Base-by-base conservation (phyloP, 2,113 vertebrate species). In the Onychostruthus taczanowskii region DNA sequence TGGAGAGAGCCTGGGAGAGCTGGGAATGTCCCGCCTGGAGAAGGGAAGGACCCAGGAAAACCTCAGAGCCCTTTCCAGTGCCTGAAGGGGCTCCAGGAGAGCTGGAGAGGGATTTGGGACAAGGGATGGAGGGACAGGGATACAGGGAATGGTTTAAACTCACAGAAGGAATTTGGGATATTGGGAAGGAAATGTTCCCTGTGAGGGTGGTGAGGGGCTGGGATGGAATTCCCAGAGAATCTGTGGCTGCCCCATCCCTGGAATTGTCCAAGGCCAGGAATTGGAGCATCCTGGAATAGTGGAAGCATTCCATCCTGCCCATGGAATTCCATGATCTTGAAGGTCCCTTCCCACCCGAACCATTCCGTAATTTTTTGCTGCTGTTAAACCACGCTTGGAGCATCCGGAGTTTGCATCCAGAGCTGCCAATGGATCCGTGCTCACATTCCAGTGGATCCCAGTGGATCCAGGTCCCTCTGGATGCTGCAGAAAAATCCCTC, bases 261-360 rank as follows among this genome's bases (percentile, higher is more conserved):
- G 41, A n/a, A 85, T 8, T 49, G 30, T 35, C 30, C 30, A 9
- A 75, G 52, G 10, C 16, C 16, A 14, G n/a, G 30, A 63, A 41
- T 2, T n/a, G 61, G 52, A 58, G 20, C 43, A 58, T 0, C 4
- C 13, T 21, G 52, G 50, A 21, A 50, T 9, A 4, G 24, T 0
- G 3, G 13, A 7, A 75, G 3, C 0, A 7, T 10, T 58, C 43
- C 52, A 53, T 18, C 16, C 30, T 21, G 30, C 20, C 43, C 26
- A 8, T 15, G 44, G 52, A 59, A 76, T 76, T 50, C 35, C 35
- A 3, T 3, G 31, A 35, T 30, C 20, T 18, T 43, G 6, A 16
- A 26, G 16, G 43, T 30, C 35, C 43, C 16, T 59, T 59, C 52
- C 52, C 35, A 35, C 31, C 21, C 6, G 1, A 84, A 53, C 17